Evolutionary conservation across 2,797 vertebrate species (phyloP).

Genomic region (Pyrocephalus nanus): DNA sequence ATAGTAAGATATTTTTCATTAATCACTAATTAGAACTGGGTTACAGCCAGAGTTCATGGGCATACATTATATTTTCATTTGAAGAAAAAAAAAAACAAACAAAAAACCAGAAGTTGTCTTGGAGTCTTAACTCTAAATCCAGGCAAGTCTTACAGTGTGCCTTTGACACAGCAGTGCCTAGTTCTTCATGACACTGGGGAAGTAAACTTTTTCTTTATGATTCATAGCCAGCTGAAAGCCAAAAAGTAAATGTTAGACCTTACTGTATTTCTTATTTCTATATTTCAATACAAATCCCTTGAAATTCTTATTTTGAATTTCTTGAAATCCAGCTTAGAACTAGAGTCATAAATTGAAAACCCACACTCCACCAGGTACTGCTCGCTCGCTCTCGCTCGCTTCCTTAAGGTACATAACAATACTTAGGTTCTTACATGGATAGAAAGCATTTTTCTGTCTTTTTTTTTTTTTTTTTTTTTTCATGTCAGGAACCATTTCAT

Average conservation of each 20-base stretch:
- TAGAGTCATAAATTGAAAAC: background rate
- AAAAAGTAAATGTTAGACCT: slow-evolving; percentile 1
- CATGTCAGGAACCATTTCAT: background rate
- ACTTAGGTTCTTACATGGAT: background rate
- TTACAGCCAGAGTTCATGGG: background rate
- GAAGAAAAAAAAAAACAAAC: too few species aligned
- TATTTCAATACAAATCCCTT: background rate
- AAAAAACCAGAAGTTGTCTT: background rate
- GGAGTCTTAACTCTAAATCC: background rate
- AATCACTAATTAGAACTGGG: background rate
- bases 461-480: too few species aligned
- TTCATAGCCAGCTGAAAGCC: background rate
- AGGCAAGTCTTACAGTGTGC: background rate
- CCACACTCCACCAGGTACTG: background rate
- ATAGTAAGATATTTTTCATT: background rate
- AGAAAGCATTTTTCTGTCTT: background rate
- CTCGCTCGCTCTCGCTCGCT: background rate
- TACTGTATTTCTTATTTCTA: background rate
- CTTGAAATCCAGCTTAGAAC: background rate
- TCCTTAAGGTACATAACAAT: background rate
- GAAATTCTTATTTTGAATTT: background rate
- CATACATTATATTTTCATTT: background rate
- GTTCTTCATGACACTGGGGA: background rate
- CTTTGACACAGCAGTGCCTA: background rate
- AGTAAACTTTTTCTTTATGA: slow-evolving; percentile 4